These are phyloP conservation scores for Nasonovia ribisnigri DNA, from an alignment of 2,888 invertebrate genomes.

Conservation along the genomic window DNA sequence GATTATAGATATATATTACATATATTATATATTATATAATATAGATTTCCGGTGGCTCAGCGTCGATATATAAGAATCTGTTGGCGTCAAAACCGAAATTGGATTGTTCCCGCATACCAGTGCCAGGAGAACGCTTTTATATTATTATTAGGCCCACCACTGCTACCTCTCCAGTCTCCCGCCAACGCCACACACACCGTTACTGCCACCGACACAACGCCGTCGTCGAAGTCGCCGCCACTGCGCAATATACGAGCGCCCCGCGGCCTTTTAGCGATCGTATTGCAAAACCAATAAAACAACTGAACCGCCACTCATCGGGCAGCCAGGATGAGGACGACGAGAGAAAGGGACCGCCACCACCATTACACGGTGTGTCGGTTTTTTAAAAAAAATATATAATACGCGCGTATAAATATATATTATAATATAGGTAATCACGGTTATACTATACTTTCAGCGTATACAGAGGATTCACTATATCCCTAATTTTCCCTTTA, in stretches of 20 bases:
- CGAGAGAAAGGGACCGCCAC: neutral
- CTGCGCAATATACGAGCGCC: neutral
- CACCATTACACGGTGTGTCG: neutral
- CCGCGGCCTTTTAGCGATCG: constrained; percentile 36
- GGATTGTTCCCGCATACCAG: neutral
- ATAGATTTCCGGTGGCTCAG: constrained; percentile 4
- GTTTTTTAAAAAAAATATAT: neutral
- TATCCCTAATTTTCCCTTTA: neutral
- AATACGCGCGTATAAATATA: too few relatives aligned
- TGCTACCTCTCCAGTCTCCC: neutral
- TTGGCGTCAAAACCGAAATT: constrained; percentile 26
- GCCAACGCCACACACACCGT: neutral
- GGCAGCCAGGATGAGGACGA: neutral
- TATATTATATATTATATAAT: too few relatives aligned
- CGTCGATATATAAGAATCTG: neutral
- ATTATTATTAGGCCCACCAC: constrained; percentile 1
- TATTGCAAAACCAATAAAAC: constrained; percentile 58
- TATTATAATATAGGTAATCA: neutral
- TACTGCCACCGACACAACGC: neutral
- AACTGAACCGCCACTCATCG: neutral
- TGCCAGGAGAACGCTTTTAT: constrained; percentile 7
- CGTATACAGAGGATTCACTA: neutral
- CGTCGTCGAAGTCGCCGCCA: neutral
- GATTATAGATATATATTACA: too few relatives aligned
- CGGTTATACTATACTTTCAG: neutral